phyloP scores from a whole-genome alignment of 2,113 vertebrate species.

The Pygoscelis adeliae region DNA sequence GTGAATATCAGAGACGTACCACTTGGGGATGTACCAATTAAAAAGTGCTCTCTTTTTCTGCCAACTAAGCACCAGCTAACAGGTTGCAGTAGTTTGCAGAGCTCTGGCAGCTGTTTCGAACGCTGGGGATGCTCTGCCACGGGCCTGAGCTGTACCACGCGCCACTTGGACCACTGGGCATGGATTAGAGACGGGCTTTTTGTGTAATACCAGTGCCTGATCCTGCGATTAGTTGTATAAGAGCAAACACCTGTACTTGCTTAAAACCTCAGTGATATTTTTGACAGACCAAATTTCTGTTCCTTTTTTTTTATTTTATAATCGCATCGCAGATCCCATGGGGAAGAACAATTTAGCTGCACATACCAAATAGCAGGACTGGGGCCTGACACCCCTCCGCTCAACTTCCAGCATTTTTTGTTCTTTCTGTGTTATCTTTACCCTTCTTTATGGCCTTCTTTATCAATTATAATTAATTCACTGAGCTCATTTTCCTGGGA shows the following conservation, averaged over 20 bases:
- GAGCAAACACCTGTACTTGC: neutral
- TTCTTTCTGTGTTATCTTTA: neutral
- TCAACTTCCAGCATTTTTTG: neutral
- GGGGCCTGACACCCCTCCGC: neutral
- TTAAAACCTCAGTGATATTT: neutral
- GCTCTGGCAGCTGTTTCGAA: neutral
- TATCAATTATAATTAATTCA: neutral
- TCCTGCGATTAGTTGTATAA: fast-evolving
- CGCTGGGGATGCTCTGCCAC: neutral
- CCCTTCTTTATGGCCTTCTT: neutral
- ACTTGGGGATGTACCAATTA: neutral
- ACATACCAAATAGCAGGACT: fast-evolving
- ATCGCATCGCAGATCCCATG: fast-evolving
- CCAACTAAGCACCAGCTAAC: neutral
- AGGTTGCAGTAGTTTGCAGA: neutral
- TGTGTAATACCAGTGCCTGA: fast-evolving
- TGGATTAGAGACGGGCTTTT: too few species aligned
- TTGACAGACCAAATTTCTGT: too few species aligned
- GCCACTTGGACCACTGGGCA: neutral
- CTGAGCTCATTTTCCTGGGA: neutral
- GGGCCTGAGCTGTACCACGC: neutral
- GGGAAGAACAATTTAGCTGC: neutral
- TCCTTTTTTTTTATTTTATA: neutral
- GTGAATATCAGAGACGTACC: neutral
- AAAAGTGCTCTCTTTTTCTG: neutral